phyloP scores from a whole-genome alignment of 2,113 vertebrate species.

The Aphelocoma coerulescens region DNA sequence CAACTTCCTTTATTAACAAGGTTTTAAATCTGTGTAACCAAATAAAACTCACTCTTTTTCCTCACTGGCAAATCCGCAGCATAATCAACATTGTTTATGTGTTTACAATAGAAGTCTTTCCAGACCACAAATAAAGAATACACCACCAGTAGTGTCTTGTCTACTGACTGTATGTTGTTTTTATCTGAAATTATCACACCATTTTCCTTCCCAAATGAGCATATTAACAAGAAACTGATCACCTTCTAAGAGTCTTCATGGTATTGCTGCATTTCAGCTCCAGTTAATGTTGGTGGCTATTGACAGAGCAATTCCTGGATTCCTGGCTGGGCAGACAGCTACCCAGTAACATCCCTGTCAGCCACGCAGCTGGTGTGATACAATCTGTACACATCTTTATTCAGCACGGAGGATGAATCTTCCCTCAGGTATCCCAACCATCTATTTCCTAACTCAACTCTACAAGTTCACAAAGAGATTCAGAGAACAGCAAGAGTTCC shows the following conservation, averaged over 20 bases:
- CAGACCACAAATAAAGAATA: slow-evolving; percentile 25
- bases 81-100: neutral
- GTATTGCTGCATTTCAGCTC: neutral
- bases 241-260: neutral
- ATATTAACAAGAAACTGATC: neutral
- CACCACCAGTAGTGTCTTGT: neutral
- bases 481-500: neutral
- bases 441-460: neutral
- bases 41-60: neutral
- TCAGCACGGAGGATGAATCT: neutral
- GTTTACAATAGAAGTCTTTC: neutral
- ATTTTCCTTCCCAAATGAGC: neutral
- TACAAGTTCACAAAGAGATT: neutral
- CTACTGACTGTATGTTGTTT: neutral
- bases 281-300: neutral
- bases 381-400: neutral
- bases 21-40: neutral
- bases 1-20: neutral
- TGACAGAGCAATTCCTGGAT: neutral
- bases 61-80: neutral
- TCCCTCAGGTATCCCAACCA: neutral
- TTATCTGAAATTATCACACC: neutral
- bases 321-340: neutral
- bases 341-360: neutral
- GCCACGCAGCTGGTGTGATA: neutral